Conservation (phyloP, 2,113 vertebrate species). For the Lamprologus callipterus region DNA sequence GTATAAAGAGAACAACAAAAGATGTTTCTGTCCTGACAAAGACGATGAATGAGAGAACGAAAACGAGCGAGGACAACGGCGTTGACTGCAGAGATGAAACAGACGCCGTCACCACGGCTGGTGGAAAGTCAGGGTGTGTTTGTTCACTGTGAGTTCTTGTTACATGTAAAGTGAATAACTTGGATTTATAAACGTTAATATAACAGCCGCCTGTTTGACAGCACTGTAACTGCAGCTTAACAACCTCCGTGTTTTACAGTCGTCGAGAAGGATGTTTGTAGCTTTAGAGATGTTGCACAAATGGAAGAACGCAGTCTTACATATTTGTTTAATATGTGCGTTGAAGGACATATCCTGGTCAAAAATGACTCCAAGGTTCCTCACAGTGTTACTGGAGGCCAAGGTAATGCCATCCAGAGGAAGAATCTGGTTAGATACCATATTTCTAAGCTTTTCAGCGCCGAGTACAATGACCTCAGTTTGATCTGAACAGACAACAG, state of each 20-base stretch:
- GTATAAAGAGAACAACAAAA: slow-evolving; percentile 15
- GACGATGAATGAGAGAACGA: background rate
- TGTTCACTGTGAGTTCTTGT: background rate
- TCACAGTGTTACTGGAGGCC: background rate
- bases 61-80: background rate
- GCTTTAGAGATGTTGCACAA: background rate
- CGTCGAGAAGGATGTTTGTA: rapidly evolving
- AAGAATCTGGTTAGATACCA: rapidly evolving
- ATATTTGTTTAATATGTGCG: rapidly evolving
- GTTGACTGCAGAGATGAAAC: background rate
- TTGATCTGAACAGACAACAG: background rate
- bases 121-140: background rate
- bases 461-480: background rate
- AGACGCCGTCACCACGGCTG: background rate
- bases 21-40: background rate
- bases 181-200: background rate
- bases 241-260: background rate
- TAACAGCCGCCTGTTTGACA: background rate
- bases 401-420: rapidly evolving
- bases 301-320: background rate
- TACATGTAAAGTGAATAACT: background rate
- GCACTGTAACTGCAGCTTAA: background rate
- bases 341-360: background rate
- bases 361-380: background rate
- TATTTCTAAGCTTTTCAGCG: rapidly evolving